Percentiles rank a stretch among this genome's conserved stretches.
Conservation (phyloP, 2,797 vertebrate genomes). For the Tadarida brasiliensis region DNA sequence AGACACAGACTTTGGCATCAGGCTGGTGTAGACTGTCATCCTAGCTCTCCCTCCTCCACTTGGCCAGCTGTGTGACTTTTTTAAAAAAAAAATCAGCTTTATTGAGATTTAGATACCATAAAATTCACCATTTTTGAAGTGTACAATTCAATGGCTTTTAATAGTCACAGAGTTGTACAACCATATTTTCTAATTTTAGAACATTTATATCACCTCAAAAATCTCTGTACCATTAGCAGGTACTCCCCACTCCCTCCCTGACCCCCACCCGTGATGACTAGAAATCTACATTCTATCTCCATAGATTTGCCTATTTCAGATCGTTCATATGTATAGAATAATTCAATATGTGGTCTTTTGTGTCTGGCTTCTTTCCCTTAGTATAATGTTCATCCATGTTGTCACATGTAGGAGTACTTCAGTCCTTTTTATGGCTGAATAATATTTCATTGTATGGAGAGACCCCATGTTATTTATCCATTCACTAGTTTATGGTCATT, state of each 20-base stretch:
- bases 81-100: background rate
- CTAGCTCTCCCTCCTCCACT: background rate
- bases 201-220: background rate
- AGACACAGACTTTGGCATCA: background rate
- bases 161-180: background rate
- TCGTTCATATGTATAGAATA: background rate
- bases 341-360: background rate
- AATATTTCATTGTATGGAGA: background rate
- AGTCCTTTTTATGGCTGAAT: background rate
- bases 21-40: background rate
- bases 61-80: conserved; percentile 5
- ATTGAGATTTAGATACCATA: conserved; percentile 13
- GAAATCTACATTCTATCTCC: background rate
- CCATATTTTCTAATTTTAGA: background rate
- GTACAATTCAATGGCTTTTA: background rate
- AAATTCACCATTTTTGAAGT: conserved; percentile 17
- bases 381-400: background rate
- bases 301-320: background rate
- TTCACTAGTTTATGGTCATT: background rate
- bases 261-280: background rate
- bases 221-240: background rate
- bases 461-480: background rate
- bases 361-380: background rate
- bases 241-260: background rate
- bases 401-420: background rate